These are phyloP conservation scores for Tachycineta bicolor DNA, from an alignment of 2,113 vertebrate genomes.

Conservation along the genomic window DNA sequence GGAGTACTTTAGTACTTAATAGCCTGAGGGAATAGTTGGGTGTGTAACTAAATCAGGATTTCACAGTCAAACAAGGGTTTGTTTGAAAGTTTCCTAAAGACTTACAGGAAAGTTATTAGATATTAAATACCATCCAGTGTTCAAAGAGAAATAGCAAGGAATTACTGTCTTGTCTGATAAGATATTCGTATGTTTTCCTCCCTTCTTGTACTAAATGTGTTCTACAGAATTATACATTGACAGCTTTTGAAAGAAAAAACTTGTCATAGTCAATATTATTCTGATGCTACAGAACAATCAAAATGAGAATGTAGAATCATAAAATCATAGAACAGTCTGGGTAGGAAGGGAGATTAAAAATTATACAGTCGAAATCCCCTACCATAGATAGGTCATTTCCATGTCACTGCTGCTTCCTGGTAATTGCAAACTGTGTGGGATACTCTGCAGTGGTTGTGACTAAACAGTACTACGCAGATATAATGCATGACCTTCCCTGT, in stretches of 20 bases:
- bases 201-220: conserved; percentile 34
- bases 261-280: background rate
- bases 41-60: conserved; percentile 56
- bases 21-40: conserved; percentile 25
- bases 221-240: conserved; percentile 26
- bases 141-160: conserved; percentile 59
- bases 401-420: background rate
- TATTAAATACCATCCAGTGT: conserved; percentile 54
- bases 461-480: background rate
- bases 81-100: conserved; percentile 47
- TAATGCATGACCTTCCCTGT: background rate
- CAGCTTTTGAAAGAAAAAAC: conserved; percentile 34
- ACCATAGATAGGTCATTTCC: background rate
- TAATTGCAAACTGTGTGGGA: background rate
- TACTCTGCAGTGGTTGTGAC: background rate
- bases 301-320: background rate
- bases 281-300: background rate
- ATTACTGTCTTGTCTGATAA: conserved; percentile 61
- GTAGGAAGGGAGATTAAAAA: background rate
- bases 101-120: conserved; percentile 49
- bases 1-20: conserved; percentile 5
- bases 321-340: background rate
- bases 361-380: too few relatives aligned
- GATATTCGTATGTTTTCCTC: conserved; percentile 57
- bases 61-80: conserved; percentile 49